These are phyloP conservation scores for Silurus glanis DNA, from an alignment of 2,113 vertebrate genomes.

Conservation along the genomic window DNA sequence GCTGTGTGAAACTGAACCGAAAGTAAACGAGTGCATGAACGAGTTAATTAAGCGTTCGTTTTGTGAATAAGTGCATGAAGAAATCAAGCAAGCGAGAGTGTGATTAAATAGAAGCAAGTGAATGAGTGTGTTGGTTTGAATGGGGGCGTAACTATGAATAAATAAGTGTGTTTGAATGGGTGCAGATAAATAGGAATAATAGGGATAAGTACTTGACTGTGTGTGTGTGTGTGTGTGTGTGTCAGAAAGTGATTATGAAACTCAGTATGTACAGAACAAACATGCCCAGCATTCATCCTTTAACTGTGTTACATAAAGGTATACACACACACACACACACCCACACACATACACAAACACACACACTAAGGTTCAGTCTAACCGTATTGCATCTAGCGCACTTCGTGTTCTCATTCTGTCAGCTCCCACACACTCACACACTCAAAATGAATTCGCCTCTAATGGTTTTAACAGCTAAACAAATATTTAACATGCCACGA, in stretches of 20 bases:
- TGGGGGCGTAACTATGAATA: background rate
- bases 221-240: background rate
- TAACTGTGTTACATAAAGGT: background rate
- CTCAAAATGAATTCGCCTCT: constrained; percentile 61
- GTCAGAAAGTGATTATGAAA: background rate
- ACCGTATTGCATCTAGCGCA: background rate
- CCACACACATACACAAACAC: background rate
- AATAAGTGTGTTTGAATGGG: background rate
- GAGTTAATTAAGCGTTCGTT: background rate
- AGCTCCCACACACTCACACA: background rate
- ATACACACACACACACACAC: constrained; percentile 5
- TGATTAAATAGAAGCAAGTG: background rate
- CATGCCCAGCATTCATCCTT: constrained; percentile 1
- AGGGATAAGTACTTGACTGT: background rate
- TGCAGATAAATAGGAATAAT: background rate
- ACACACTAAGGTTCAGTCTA: background rate
- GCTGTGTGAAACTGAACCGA: too few relatives aligned
- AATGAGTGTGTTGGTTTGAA: background rate
- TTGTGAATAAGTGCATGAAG: background rate
- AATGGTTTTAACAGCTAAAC: constrained; percentile 66
- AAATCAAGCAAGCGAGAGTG: background rate
- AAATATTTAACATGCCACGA: constrained; percentile 60
- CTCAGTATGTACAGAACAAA: background rate
- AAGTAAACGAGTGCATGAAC: too few relatives aligned
- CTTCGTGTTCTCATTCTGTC: constrained; percentile 21